Conservation (phyloP, 23 tunicate genomes). For the Ascidia mentula region DNA sequence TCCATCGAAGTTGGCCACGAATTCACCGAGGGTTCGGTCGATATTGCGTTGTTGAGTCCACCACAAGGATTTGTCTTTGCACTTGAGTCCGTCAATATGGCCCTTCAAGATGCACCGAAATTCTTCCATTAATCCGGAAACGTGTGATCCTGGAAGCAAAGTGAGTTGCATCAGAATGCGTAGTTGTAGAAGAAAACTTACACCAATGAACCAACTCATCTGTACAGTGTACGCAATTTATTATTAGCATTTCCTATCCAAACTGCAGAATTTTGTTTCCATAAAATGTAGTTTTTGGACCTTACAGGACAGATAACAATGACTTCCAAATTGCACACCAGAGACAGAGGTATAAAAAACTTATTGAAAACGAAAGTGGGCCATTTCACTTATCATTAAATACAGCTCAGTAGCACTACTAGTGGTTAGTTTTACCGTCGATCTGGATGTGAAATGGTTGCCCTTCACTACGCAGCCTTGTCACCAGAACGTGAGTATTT, state of each 20-base stretch:
- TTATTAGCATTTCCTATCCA: too few relatives aligned
- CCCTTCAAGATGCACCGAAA: neutral
- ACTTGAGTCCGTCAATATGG: conserved; percentile 24
- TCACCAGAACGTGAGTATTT: neutral
- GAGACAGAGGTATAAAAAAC: too few relatives aligned
- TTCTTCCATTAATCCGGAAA: neutral
- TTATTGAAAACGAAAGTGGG: neutral
- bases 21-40: conserved; percentile 12
- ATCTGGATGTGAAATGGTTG: neutral
- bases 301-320: too few relatives aligned
- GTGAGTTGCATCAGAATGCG: too few relatives aligned
- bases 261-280: too few relatives aligned
- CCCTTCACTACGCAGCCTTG: neutral
- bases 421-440: neutral
- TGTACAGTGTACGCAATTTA: too few relatives aligned
- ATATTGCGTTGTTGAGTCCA: conserved; percentile 34
- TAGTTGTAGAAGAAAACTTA: neutral
- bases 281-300: too few relatives aligned
- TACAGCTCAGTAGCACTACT: too few relatives aligned
- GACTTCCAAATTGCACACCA: too few relatives aligned
- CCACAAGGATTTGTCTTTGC: conserved; percentile 39
- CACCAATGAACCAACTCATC: too few relatives aligned
- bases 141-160: neutral
- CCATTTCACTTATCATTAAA: neutral
- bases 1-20: conserved; percentile 19